A percentile compares a stretch with the other conserved stretches of the same genome.
phyloP scores from a whole-genome alignment of 1,140 invertebrate genomes.

The Pollicipes pollicipes region DNA sequence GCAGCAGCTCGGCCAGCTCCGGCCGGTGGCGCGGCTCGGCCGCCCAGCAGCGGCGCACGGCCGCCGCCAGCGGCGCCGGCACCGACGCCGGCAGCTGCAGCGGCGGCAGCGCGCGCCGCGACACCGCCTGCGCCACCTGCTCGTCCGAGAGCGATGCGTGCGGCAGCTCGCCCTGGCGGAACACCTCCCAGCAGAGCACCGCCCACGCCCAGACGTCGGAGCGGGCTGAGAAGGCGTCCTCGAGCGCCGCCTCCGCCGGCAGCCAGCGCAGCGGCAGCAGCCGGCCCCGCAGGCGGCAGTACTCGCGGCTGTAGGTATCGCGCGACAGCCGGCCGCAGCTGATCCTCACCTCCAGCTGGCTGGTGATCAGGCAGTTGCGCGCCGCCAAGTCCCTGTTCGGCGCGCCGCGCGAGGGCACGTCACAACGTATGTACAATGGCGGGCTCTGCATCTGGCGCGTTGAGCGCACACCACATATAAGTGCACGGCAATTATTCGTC shows the following conservation, averaged over 20 bases:
- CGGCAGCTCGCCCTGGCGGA: conserved; percentile 66
- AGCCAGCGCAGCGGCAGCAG: conserved; percentile 67
- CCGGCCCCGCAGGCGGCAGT: conserved; percentile 36
- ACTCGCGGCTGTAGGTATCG: conserved; percentile 70
- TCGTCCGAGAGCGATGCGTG: conserved; percentile 62
- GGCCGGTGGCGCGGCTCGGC: neutral
- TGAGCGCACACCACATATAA: too few relatives aligned
- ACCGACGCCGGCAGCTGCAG: neutral
- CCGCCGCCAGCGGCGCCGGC: neutral
- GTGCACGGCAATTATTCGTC: too few relatives aligned
- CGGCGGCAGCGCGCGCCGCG: too few relatives aligned
- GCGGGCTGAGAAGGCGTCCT: conserved; percentile 81
- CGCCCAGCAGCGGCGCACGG: neutral
- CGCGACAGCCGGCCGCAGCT: conserved; percentile 58
- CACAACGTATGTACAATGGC: neutral
- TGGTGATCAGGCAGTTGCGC: conserved; percentile 77
- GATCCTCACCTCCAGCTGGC: conserved; percentile 63
- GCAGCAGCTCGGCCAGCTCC: neutral
- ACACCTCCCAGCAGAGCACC: conserved; percentile 77
- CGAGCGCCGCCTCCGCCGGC: conserved; percentile 66
- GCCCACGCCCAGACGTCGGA: conserved; percentile 87
- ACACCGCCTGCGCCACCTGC: conserved; percentile 42
- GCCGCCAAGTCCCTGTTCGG: conserved; percentile 79
- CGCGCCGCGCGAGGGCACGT: conserved; percentile 12
- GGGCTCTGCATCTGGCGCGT: too few relatives aligned